Evolutionary conservation across 2,113 vertebrate genomes (phyloP), one percentile per base, ranked within the genome.

Genomic region (Phrynocephalus versicolor): DNA sequence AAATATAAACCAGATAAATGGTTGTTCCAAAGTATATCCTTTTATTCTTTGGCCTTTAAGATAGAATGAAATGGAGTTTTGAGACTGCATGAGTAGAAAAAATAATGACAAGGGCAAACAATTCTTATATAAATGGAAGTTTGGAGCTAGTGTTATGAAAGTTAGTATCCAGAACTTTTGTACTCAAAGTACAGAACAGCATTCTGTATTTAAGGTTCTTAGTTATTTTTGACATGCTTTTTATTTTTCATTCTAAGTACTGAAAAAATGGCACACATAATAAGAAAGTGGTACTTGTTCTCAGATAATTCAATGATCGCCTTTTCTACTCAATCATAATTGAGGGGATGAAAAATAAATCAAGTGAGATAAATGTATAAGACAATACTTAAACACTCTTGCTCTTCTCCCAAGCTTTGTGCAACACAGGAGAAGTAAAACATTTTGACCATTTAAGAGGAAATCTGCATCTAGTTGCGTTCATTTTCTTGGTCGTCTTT

Each of bases 11-110:
- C 94, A 94, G 85, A 88, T 73, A 95, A 93, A 70, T 91, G 15
- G 90, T 85, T 90, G 73, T 89, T 94, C 86, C 87, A 89, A 60
- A 90, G 89, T 90, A 90, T 88, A 84, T 74, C 89, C 89, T 88
- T 93, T 94, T 62, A 73, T 95, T 91, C 86, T 93, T 93, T 92
- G 89, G 89, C 92, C 87, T 58, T 79, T 92, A 89, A 92, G 91
- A 85, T 79, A 91, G 82, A 79, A 90, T 94, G 85, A 91, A 91
- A 91, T 94, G 87, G 75, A 93, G 92, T 88, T 90, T 90, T 92
- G 85, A 91, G 91, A 85, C 87, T 72, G 19, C 67, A 55, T 37
- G 60, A 73, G n/a, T 62, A 79, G 67, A 73, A 51, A 18, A 73
- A 85, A 58, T 79, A 85, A 58, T 79, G 65, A 35, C 16, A 70